Percentiles rank a stretch among this genome's conserved stretches.
Evolutionary conservation across 2,888 invertebrate species (phyloP).

Genomic region (Dexiosoma caninum): DNA sequence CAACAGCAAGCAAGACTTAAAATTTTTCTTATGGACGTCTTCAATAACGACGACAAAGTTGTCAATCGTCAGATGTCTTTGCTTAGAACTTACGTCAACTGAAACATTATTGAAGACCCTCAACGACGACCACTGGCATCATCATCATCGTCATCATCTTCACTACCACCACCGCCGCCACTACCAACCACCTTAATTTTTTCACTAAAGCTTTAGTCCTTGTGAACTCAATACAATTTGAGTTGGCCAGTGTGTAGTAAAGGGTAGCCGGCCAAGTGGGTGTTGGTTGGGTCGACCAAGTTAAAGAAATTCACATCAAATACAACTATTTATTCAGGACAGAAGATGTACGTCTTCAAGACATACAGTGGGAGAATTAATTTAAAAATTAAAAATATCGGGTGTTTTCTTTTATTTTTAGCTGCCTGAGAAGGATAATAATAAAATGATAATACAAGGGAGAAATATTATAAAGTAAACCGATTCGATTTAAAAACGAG

Average conservation of each 20-base stretch:
- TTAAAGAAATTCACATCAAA: constrained; percentile 28
- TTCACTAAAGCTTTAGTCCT: constrained; percentile 31
- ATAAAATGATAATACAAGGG: too few species aligned
- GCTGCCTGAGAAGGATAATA: too few species aligned
- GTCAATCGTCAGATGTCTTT: constrained; percentile 62
- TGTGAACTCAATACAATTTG: constrained; percentile 32
- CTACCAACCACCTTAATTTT: background rate
- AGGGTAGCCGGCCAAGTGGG: background rate
- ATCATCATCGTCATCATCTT: background rate
- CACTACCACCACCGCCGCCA: background rate
- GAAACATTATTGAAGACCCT: constrained; percentile 57
- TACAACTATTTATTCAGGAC: constrained; percentile 2
- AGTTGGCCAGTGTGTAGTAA: constrained; percentile 3
- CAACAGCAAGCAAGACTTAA: constrained; percentile 32
- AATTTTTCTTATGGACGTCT: constrained; percentile 44
- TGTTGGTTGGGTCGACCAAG: background rate
- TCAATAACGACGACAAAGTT: constrained; percentile 59
- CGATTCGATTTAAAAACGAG: too few species aligned
- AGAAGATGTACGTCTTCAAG: constrained; percentile 16
- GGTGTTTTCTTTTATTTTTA: too few species aligned
- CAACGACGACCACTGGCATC: constrained; percentile 11
- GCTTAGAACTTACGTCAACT: constrained; percentile 61
- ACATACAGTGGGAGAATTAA: constrained; percentile 30
- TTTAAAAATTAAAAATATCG: too few species aligned
- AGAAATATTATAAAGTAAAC: too few species aligned